phyloP scores from a whole-genome alignment of 2,888 invertebrate species.

The Acleris sparsana region DNA sequence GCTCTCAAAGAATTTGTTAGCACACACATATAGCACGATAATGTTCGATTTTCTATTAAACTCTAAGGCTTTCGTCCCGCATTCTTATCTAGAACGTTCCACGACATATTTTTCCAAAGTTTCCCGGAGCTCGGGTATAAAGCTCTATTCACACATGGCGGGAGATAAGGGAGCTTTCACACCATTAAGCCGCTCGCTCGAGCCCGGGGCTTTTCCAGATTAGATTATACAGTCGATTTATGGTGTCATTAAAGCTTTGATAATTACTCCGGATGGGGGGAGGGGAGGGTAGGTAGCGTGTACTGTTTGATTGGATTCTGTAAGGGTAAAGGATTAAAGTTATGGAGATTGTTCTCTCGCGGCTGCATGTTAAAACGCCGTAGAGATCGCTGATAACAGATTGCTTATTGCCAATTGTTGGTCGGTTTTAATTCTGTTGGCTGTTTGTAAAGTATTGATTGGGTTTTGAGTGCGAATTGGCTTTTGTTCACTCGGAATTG shows the following conservation, averaged over 20 bases:
- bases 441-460: slow-evolving; percentile 52
- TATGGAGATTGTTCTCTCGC: slow-evolving; percentile 84
- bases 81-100: slow-evolving; percentile 82
- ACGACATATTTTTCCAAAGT: slow-evolving; percentile 84
- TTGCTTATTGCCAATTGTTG: slow-evolving; percentile 81
- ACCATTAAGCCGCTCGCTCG: slow-evolving; percentile 83
- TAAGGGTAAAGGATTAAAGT: slow-evolving; percentile 83
- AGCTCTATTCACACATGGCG: slow-evolving; percentile 84
- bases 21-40: slow-evolving; percentile 82
- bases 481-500: neutral
- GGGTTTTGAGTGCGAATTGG: slow-evolving; percentile 30
- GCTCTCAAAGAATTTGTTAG: slow-evolving; percentile 79
- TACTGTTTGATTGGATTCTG: slow-evolving; percentile 84
- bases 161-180: slow-evolving; percentile 84
- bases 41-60: slow-evolving; percentile 84
- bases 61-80: slow-evolving; percentile 82
- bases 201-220: slow-evolving; percentile 84
- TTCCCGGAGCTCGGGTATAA: slow-evolving; percentile 83
- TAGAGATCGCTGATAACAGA: slow-evolving; percentile 82
- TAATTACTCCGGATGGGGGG: slow-evolving; percentile 79
- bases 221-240: slow-evolving; percentile 85
- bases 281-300: slow-evolving; percentile 68
- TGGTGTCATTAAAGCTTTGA: slow-evolving; percentile 85
- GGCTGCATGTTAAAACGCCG: slow-evolving; percentile 81
- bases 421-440: slow-evolving; percentile 76